phyloP scores from a whole-genome alignment of 2,888 invertebrate genomes.

The Ypsolopha scabrella region DNA sequence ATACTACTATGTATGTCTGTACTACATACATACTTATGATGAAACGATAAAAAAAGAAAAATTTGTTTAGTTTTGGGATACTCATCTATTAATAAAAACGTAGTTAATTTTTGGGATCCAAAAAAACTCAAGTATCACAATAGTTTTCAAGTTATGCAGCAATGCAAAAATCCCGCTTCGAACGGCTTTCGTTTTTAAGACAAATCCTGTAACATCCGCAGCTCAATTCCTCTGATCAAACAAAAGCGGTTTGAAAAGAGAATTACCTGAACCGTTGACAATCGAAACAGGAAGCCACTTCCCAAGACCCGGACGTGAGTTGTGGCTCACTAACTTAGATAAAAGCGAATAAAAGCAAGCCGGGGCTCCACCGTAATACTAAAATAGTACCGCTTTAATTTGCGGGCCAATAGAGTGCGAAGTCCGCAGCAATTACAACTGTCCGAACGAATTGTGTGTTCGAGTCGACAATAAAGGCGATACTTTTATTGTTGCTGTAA shows the following conservation, averaged over 20 bases:
- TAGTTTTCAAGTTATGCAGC: too few species aligned
- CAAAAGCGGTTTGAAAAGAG: not conserved
- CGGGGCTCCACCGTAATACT: not conserved
- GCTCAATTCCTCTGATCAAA: not conserved
- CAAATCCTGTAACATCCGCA: too few species aligned
- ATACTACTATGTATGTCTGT: too few species aligned
- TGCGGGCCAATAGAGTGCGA: conserved; percentile 53
- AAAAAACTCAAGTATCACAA: too few species aligned
- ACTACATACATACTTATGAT: too few species aligned
- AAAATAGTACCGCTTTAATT: conserved; percentile 51
- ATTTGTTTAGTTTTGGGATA: too few species aligned
- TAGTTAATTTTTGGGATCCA: too few species aligned
- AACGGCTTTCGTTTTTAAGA: too few species aligned
- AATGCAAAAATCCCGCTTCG: too few species aligned
- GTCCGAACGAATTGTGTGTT: conserved; percentile 45
- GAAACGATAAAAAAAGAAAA: too few species aligned
- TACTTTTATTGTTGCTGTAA: conserved; percentile 50
- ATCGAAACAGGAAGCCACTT: not conserved
- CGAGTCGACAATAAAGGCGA: conserved; percentile 52
- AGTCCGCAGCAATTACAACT: conserved; percentile 57
- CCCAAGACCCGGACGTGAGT: not conserved
- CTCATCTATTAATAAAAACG: too few species aligned
- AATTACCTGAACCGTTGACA: not conserved
- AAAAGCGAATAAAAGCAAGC: not conserved
- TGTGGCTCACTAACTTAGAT: not conserved